Evolutionary conservation across 2,888 invertebrate species (phyloP).

Genomic region (Zygogramma bicolorata): DNA sequence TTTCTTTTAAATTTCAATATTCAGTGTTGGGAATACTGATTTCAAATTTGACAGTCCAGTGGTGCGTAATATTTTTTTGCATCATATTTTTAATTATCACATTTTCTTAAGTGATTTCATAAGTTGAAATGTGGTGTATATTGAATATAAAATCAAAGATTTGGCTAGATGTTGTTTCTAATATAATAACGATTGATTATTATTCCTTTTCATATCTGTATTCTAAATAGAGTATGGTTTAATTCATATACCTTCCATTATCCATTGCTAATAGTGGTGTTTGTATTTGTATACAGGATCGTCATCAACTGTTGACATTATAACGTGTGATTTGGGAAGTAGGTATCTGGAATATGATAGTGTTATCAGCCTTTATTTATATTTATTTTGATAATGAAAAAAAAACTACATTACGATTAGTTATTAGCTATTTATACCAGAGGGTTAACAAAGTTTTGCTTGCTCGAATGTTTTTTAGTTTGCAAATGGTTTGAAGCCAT

Average conservation of each 20-base stretch:
- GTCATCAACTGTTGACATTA: not conserved
- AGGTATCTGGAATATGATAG: not conserved
- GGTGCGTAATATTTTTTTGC: too few species aligned
- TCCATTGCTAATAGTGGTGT: not conserved
- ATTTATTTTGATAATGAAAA: not conserved
- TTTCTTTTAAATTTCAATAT: too few species aligned
- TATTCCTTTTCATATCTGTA: not conserved
- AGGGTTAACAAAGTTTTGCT: constrained; percentile 50
- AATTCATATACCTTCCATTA: not conserved
- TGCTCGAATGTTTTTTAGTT: constrained; percentile 47
- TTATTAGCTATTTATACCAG: constrained; percentile 3
- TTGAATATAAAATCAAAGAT: not conserved
- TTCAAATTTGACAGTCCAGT: too few species aligned
- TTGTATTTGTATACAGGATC: not conserved
- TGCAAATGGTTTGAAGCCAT: constrained; percentile 47
- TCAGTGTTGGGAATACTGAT: too few species aligned
- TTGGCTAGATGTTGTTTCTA: not conserved
- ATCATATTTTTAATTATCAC: too few species aligned
- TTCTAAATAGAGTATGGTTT: not conserved
- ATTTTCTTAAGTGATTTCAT: too few species aligned
- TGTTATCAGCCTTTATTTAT: not conserved
- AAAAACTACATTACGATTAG: not conserved
- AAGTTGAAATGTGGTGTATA: too few species aligned
- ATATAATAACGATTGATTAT: not conserved
- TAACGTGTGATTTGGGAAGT: not conserved